Evolutionary conservation across 2,113 vertebrate species (phyloP), one percentile per base, ranked within the genome.

Genomic region (Brachyhypopomus occidentalis): DNA sequence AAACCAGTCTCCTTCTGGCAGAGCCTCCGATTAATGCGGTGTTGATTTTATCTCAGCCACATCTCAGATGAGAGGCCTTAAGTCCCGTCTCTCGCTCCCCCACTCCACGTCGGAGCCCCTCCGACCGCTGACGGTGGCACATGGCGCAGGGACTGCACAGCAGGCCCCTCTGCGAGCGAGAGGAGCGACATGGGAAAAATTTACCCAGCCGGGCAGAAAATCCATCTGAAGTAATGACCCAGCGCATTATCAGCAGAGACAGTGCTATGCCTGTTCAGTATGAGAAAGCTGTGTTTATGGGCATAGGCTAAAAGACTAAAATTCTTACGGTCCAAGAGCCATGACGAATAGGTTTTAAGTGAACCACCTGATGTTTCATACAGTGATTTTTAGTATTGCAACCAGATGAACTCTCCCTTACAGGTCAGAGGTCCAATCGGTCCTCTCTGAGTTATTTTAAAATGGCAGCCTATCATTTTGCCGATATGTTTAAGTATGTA

Each of bases 181-280:
- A 75, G 73, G 14, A 74, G 36, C 64, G 60, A 58, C 45, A 66
- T 7, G 60, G 16, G 79, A 70, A 58, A 78, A 81, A 70, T 45
- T 34, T 23, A 81, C 60, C 38, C 7, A 27, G 17, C 55, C 23
- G 23, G 69, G 38, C 76, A 79, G 77, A 77, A 87, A 84, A 87
- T 86, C 63, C 52, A 84, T 84, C 79, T 30, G 70, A 77, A 84
- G 78, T 76, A 83, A 83, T 75, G 75, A 81, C 64, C 78, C 63
- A 66, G 27, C 45, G 22, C 73, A 66, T 69, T 75, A 84, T 86
- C 80, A 78, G 58, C 34, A 34, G 19, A 27, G 25, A 20, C 59
- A 74, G 66, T 22, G 25, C 78, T 48, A 16, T 58, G 52, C 83
- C 77, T 82, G 81, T 74, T 77, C 64, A 62, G 41, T 71, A 74